Evolutionary conservation across 92 coral and sea anemone genomes (phyloP), one percentile per base, ranked within the genome.

Genomic region (Virgularia gustaviana): DNA sequence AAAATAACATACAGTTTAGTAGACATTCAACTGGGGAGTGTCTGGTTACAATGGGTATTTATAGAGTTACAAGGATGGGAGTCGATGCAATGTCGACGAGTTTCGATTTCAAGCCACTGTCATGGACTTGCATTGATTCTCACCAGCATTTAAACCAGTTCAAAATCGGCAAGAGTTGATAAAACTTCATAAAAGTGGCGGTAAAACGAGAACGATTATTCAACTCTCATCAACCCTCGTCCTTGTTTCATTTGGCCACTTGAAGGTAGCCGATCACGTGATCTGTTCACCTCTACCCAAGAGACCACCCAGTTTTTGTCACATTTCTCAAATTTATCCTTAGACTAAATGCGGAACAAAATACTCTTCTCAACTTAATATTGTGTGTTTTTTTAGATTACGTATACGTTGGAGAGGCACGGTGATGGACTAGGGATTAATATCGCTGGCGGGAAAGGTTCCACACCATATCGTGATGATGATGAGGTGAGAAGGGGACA

Each of bases 361-460:
- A 27, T 20, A 22, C 22, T 13, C 35, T 55, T n/a, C n/a, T n/a
- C n/a, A n/a, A n/a, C n/a, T n/a, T 33, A 9, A 20, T 3, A 29
- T 22, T 12, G 27, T 24, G 22, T 10, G 2, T 54, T 49, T 22
- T 62, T 57, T 42, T 81, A 91, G 96, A 92, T 92, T 60, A 95
- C 90, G 52, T 92, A 92, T 90, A 92, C 94, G 34, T 74, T 92
- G 58, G 96, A 84, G 62, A 82, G 98, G 31, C 87, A 92, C 59
- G 90, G 88, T 65, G 90, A 85, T 36, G 98, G 98, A 25, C 98
- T 92, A 70, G 98, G 98, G 11, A 92, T 92, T 24, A 92, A 92
- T 71, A 92, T 92, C 33, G 98, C 98, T 2, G 98, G 98, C 22
- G 98, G 98, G 13, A 85, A 88, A 55, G 99, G 99, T 9, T 94